Evolutionary conservation across 2,113 vertebrate species (phyloP).

Genomic region (Siniperca knerii): DNA sequence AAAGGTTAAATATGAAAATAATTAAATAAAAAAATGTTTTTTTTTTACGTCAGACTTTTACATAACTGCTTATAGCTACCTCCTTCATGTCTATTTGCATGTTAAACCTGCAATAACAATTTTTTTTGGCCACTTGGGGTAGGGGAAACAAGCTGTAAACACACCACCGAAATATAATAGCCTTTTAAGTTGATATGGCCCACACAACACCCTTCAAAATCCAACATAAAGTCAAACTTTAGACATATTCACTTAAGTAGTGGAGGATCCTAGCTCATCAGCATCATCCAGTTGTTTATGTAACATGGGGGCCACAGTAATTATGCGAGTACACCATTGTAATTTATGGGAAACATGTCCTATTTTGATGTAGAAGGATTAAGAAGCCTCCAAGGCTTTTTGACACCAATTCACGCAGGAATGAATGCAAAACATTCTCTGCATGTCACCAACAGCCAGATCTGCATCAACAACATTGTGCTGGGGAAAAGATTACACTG

Average conservation of each 20-base stretch:
- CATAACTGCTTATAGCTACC: not conserved
- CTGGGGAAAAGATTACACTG: conserved; percentile 67
- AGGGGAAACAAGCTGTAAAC: not conserved
- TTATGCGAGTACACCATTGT: conserved; percentile 69
- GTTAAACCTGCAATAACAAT: not conserved
- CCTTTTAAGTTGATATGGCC: not conserved
- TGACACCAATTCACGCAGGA: conserved; percentile 76
- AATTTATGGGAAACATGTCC: conserved; percentile 77
- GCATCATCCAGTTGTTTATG: conserved; percentile 48
- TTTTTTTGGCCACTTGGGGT: not conserved
- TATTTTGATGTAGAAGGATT: conserved; percentile 77
- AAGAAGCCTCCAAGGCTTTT: conserved; percentile 73
- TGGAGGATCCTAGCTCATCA: conserved; percentile 6
- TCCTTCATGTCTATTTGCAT: not conserved
- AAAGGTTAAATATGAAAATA: not conserved
- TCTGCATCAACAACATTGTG: conserved; percentile 73
- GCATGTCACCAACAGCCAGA: conserved; percentile 66
- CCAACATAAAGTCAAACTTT: conserved; percentile 35
- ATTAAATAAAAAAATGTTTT: not conserved
- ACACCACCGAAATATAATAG: not conserved
- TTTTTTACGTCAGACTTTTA: not conserved
- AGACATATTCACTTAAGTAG: conserved; percentile 31
- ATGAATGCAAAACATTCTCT: conserved; percentile 67
- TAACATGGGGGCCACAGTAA: conserved; percentile 49
- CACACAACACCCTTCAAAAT: conserved; percentile 28